Base-by-base conservation (phyloP, 2,888 invertebrate species). In the Nasonia oneida region DNA sequence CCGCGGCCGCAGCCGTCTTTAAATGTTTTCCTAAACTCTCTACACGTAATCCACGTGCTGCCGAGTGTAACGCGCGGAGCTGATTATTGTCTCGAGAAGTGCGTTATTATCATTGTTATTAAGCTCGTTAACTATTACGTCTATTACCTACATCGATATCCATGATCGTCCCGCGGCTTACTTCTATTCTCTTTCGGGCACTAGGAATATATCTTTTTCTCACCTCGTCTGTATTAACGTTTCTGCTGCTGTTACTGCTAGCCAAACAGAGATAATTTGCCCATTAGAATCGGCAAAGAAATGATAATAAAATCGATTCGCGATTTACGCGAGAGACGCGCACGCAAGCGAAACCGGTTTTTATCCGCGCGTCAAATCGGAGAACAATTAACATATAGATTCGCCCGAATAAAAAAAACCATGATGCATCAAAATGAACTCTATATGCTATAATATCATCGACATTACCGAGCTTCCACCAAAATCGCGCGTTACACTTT, bases 51-150 rank as follows among this genome's bases (percentile, higher is more conserved):
- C 10, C 64, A 57, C 33, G 39, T 14, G 79, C 74, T 37, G 29
- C 18, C 57, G 57, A 61, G n/a, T 61, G 57, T 61, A 61, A 61
- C 57, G 15, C 4, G 6, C 14, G 4, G 37, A 3, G 15, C 50
- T n/a, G 80, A 53, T 67, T 78, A 85, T 85, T 81, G 74, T 81
- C 81, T 71, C 75, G 39, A 37, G 33, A 39, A 5, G 15, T 33
- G 37, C 18, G 23, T 67, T 71, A 81, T 70, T 71, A 47, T 39
- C 18, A 47, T 29, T 61, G n/a, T 64, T 76, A 14, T 53, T 18
- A 18, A 8, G 6, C n/a, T 61, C 39, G 29, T 33, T 71, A 76
- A 70, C 15, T 8, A 75, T 84, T 29, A 74, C 33, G n/a, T 47
- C 70, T 18, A 39, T 74, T 83, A 61, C 64, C 50, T 47, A 64